phyloP scores from a whole-genome alignment of 1,140 invertebrate genomes.

The Drosophila mauritiana region DNA sequence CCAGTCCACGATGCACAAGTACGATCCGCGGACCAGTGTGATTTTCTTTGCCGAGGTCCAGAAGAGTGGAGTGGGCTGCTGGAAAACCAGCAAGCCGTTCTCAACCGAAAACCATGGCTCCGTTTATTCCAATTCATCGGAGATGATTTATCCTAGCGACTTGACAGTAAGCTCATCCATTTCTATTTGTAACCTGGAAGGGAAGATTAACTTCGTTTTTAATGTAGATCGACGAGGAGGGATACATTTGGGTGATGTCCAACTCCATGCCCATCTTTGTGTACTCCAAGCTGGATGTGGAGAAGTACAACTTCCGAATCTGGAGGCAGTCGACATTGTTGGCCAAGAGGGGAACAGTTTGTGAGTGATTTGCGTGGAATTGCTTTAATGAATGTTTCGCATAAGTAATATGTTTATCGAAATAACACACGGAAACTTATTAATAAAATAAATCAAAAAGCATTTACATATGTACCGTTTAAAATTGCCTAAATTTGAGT shows the following conservation, averaged over 20 bases:
- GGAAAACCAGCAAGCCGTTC: conserved; percentile 87
- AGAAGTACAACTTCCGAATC: conserved; percentile 87
- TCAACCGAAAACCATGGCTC: conserved; percentile 86
- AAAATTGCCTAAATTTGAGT: conserved; percentile 82
- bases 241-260: conserved; percentile 87
- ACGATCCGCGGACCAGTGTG: conserved; percentile 86
- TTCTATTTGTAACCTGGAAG: background rate
- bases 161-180: conserved; percentile 58
- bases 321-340: conserved; percentile 76
- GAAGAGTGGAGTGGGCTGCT: conserved; percentile 89
- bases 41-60: conserved; percentile 89
- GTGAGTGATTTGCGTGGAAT: conserved; percentile 66
- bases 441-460: conserved; percentile 75
- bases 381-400: conserved; percentile 62
- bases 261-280: conserved; percentile 87
- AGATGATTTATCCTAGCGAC: conserved; percentile 88
- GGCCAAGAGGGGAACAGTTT: conserved; percentile 61
- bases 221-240: conserved; percentile 85
- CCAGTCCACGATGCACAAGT: conserved; percentile 88
- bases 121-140: conserved; percentile 86
- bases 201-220: background rate
- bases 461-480: conserved; percentile 71
- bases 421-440: conserved; percentile 61
- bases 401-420: conserved; percentile 46
- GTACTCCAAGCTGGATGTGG: conserved; percentile 86